phyloP scores from a whole-genome alignment of 2,888 invertebrate species.

The Atherix ibis region DNA sequence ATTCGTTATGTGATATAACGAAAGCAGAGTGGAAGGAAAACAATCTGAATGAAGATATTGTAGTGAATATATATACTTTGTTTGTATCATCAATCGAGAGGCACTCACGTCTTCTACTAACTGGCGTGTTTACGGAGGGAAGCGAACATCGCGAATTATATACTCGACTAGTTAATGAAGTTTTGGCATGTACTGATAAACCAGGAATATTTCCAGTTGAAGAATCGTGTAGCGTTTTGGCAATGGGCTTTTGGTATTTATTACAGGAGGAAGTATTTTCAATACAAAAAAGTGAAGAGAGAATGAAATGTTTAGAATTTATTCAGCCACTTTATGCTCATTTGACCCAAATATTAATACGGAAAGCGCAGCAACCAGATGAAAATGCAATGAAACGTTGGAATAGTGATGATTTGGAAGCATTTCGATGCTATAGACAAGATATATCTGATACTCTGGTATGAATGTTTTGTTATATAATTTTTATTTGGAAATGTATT shows the following conservation, averaged over 20 bases:
- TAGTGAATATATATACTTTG: constrained; percentile 49
- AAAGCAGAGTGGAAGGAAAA: constrained; percentile 35
- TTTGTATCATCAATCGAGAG: constrained; percentile 55
- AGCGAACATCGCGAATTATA: constrained; percentile 38
- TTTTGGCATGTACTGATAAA: constrained; percentile 64
- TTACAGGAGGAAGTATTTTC: constrained; percentile 43
- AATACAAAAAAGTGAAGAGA: constrained; percentile 22
- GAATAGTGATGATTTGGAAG: constrained; percentile 67
- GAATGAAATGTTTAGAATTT: constrained; percentile 30
- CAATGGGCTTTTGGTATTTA: constrained; percentile 85
- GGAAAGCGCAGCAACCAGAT: constrained; percentile 62
- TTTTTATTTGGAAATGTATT: no score
- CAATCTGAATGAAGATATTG: constrained; percentile 41
- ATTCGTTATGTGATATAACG: constrained; percentile 39
- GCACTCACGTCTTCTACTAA: constrained; percentile 40
- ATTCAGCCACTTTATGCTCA: constrained; percentile 67
- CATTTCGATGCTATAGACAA: constrained; percentile 72
- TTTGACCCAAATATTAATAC: constrained; percentile 56
- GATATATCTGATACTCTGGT: constrained; percentile 74
- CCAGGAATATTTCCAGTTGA: constrained; percentile 74
- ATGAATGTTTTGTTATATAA: constrained; percentile 20
- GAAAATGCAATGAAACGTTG: constrained; percentile 41
- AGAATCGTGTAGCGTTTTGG: constrained; percentile 70
- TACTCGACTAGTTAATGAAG: constrained; percentile 48
- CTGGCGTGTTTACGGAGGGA: constrained; percentile 23